A percentile compares a stretch with the other conserved stretches of the same genome.
Conservation (phyloP, 2,113 vertebrate species). For the Dipodomys merriami region DNA sequence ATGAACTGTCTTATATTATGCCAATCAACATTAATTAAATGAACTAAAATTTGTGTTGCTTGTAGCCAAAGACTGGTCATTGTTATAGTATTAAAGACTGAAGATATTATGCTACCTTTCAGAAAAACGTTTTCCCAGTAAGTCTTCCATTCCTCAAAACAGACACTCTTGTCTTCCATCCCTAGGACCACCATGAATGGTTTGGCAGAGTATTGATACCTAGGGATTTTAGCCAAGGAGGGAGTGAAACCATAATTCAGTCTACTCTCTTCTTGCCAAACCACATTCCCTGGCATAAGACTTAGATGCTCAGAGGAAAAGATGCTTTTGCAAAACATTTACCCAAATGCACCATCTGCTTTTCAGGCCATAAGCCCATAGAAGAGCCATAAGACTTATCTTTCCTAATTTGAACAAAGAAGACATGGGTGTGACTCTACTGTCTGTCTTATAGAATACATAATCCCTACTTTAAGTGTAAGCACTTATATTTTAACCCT, state of each 20-base stretch:
- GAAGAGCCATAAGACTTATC: background rate
- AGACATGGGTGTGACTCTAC: background rate
- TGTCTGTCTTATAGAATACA: background rate
- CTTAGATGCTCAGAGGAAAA: slow-evolving; percentile 21
- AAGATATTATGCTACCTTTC: background rate
- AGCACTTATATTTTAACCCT: background rate
- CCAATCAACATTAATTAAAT: background rate
- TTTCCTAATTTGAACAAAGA: slow-evolving; percentile 42
- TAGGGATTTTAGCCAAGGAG: background rate
- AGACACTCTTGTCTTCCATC: background rate
- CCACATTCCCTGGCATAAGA: background rate
- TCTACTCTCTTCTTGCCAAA: background rate
- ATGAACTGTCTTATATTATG: background rate
- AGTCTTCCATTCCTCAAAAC: slow-evolving; percentile 3
- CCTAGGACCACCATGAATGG: background rate
- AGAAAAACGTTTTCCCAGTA: slow-evolving; percentile 1
- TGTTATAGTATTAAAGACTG: background rate
- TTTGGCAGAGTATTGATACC: background rate
- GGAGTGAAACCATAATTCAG: background rate
- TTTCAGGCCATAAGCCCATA: background rate
- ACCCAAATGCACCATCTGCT: slow-evolving; percentile 46
- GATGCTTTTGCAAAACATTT: slow-evolving; percentile 8
- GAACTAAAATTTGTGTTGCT: background rate
- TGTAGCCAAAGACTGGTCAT: background rate
- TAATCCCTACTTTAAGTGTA: slow-evolving; percentile 4